Percentiles rank a stretch among this genome's conserved stretches.
phyloP scores from a whole-genome alignment of 2,888 invertebrate genomes.

The Noctua pronuba region DNA sequence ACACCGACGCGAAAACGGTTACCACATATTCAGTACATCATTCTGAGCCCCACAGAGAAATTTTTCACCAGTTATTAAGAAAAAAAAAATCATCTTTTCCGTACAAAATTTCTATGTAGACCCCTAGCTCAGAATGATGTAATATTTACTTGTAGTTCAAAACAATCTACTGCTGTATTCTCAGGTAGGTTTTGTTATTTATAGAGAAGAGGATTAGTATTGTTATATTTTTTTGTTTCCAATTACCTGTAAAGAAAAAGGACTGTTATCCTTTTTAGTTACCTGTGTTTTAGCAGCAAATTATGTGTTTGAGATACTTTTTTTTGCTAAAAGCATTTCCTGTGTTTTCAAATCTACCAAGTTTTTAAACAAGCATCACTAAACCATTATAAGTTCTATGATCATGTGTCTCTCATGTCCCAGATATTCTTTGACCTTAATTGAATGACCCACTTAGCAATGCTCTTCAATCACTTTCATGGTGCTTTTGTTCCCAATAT shows the following conservation, averaged over 20 bases:
- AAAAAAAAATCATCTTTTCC: too few species aligned
- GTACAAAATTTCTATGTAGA: too few species aligned
- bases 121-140: too few species aligned
- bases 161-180: not conserved
- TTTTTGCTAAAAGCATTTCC: not conserved
- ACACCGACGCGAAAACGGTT: too few species aligned
- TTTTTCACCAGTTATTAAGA: too few species aligned
- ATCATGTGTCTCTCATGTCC: not conserved
- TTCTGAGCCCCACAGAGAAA: too few species aligned
- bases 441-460: conserved; percentile 40
- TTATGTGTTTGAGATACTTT: not conserved
- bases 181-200: conserved; percentile 1
- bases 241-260: not conserved
- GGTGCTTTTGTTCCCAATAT: conserved; percentile 19
- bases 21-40: too few species aligned
- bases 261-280: not conserved
- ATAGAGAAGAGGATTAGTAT: not conserved
- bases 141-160: conserved; percentile 4
- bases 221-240: not conserved
- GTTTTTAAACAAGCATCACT: not conserved
- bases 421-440: conserved; percentile 36
- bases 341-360: not conserved
- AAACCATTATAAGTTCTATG: not conserved
- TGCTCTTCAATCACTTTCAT: conserved; percentile 17
- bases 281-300: conserved; percentile 19